These are phyloP conservation scores for Pseudorectes ferrugineus DNA, from an alignment of 2,113 vertebrate genomes.

Conservation along the genomic window DNA sequence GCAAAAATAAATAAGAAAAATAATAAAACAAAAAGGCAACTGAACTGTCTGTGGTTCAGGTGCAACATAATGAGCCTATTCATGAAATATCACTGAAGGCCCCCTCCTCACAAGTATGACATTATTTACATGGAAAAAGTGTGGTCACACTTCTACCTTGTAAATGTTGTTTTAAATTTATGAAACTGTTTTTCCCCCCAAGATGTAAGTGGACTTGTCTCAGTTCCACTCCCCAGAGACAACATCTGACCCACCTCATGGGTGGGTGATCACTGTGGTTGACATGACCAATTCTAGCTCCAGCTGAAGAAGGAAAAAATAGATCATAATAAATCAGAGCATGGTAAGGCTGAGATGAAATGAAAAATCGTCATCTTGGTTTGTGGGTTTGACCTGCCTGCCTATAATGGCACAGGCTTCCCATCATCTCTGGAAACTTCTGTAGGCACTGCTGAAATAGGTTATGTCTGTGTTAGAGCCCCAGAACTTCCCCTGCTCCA, in stretches of 20 bases:
- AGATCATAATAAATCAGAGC: slow-evolving; percentile 54
- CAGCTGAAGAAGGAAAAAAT: slow-evolving; percentile 48
- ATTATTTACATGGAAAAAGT: slow-evolving; percentile 72
- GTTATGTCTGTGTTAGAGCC: background rate
- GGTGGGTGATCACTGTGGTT: background rate
- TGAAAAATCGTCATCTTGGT: slow-evolving; percentile 2
- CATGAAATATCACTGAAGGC: slow-evolving; percentile 40
- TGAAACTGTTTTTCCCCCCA: background rate
- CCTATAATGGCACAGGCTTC: background rate
- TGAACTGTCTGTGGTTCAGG: slow-evolving; percentile 63
- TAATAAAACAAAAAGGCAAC: slow-evolving; percentile 18
- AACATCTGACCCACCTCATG: background rate
- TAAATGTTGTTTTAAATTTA: slow-evolving; percentile 57
- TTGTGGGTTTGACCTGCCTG: background rate
- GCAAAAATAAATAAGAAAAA: slow-evolving; percentile 44
- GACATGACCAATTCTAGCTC: background rate
- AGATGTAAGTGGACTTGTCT: slow-evolving; percentile 8
- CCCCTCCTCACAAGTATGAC: slow-evolving; percentile 55
- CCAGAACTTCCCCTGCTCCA: background rate
- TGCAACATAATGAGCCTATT: slow-evolving; percentile 68
- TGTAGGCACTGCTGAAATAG: background rate
- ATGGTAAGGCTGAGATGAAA: slow-evolving; percentile 41
- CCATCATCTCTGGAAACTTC: background rate
- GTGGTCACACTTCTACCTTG: slow-evolving; percentile 41
- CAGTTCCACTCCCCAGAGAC: slow-evolving; percentile 36